Evolutionary conservation across 2,888 invertebrate genomes (phyloP).

Genomic region (Dynastes tityus): DNA sequence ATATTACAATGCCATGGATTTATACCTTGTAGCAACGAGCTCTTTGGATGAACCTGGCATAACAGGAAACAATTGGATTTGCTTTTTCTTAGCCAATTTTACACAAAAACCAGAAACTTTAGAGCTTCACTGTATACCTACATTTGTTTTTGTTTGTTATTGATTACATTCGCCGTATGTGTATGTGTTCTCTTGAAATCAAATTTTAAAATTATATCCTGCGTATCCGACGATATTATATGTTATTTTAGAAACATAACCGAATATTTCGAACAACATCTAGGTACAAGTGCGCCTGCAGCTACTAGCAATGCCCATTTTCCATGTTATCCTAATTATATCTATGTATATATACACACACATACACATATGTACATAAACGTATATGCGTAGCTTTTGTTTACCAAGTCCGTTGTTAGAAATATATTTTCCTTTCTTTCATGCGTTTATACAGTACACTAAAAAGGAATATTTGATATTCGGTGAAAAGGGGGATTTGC

Average conservation of each 20-base stretch:
- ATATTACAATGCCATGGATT: no score
- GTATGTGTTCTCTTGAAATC: neutral
- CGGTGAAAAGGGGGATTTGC: conserved; percentile 3
- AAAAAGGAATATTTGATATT: conserved; percentile 10
- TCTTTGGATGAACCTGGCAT: no score
- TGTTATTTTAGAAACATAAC: conserved; percentile 1
- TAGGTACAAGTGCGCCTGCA: neutral
- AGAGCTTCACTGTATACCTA: no score
- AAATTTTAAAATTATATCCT: conserved; percentile 7
- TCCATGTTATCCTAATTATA: neutral
- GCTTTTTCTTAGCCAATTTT: no score
- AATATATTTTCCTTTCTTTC: conserved; percentile 11
- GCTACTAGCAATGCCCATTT: conserved; percentile 2
- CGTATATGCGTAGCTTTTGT: neutral
- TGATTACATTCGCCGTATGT: no score
- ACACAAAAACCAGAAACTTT: no score
- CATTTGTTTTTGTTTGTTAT: no score
- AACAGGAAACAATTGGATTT: no score
- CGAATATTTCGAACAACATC: neutral
- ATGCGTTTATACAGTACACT: neutral
- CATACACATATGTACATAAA: neutral
- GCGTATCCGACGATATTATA: neutral
- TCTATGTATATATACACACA: neutral
- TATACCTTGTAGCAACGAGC: no score
- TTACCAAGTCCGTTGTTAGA: neutral